Evolutionary conservation across 2,888 invertebrate genomes (phyloP), one percentile per base, ranked within the genome.

Genomic region (Chrysolina americana): DNA sequence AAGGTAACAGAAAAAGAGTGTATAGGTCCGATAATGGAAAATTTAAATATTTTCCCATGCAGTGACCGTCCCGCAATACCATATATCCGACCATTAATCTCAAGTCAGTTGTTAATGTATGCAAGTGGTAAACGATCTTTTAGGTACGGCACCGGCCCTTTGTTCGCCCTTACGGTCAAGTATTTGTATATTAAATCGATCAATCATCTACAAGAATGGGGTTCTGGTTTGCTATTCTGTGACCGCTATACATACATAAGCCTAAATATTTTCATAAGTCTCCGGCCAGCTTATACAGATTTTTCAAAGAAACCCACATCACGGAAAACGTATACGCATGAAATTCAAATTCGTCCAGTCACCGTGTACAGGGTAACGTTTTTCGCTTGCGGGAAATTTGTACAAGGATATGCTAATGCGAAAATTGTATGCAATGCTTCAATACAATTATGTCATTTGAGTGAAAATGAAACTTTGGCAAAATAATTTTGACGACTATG

Each of bases 181-280:
- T 88, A 88, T 88, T 88, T 88, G 88, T 88, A 88, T 88, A 88
- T 88, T 88, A 88, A 87, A 87, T 85, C 88, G 87, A 88, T 88
- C 88, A 88, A 88, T 88, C 88, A 88, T 87, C 86, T 84, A 84
- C 86, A 86, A 87, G 87, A 87, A 87, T 87, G 82, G 85, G 81
- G 80, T 79, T 81, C 81, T 81, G 81, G 79, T 82, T 84, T 80
- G 81, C 81, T 78, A 79, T 80, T 79, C 80, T 80, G 78, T 76
- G 73, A 68, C 80, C 81, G 82, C 83, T 81, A 85, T 85, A 84
- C 83, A 83, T 85, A 83, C 83, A 85, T 86, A 86, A 86, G 84
- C 84, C 83, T 81, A 82, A 78, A 79, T 79, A 79, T 77, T 79
- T 77, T 76, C 77, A 77, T 79, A 75, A 77, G 77, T 76, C 79